Evolutionary conservation across 2,888 invertebrate genomes (phyloP), one percentile per base, ranked within the genome.

Genomic region (Spicauda simplicius): DNA sequence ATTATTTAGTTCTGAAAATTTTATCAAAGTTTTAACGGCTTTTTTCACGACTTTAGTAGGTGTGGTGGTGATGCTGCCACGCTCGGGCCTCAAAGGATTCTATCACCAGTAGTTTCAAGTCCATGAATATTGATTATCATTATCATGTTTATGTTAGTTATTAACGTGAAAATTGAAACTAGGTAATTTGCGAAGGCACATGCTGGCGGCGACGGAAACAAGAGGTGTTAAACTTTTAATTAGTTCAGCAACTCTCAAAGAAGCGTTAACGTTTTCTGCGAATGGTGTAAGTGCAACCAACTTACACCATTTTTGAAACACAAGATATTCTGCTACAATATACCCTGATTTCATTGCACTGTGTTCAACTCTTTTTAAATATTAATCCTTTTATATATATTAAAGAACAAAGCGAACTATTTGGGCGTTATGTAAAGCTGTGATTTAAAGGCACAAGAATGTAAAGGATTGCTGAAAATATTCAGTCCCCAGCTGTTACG

Each of bases 181-280:
- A 33, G 8, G 33, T 59, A 59, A 59, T 59, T 58, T 58, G 59
- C 14, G 4, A 19, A 7, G 25, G 58, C 20, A 48, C 79, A 80
- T 76, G 80, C 80, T 77, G 76, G 77, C 18, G 57, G 37, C 78
- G 79, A 73, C 58, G 45, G 45, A 81, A 84, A 84, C 85, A 83
- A 85, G 84, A 87, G 86, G 86, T 88, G 87, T 82, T 85, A 83
- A 90, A 90, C 85, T 90, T 90, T 88, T 89, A 90, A 90, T 90
- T 90, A 90, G 86, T 90, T 90, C 76, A 72, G 74, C 75, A 86
- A 87, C 83, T 48, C 10, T 77, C 78, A 79, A 87, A 85, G 83
- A 85, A 84, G 80, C 83, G 80, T 86, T 87, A 88, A 79, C 81
- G 83, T 73, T 86, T 83, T 80, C 80, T 76, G 76, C 71, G n/a